Evolutionary conservation across 2,797 vertebrate species (phyloP), one percentile per base, ranked within the genome.

Genomic region (Enteromius trimaculatus): DNA sequence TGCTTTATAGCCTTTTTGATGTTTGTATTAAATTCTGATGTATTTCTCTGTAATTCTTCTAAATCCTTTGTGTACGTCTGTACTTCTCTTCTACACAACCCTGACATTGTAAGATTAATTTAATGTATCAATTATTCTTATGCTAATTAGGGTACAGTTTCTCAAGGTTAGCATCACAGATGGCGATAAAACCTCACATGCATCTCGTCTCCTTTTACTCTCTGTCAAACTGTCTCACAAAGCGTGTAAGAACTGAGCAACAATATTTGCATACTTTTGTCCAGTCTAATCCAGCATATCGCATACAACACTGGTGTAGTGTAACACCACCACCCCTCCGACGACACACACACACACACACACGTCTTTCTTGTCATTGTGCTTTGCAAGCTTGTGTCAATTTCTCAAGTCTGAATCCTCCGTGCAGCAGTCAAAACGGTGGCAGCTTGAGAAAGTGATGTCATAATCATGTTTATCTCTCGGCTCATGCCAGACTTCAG

Each of bases 121-220:
- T 94, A 92, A 94, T 93, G 91, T 95, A 93, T 93, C 93, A 93
- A 93, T 94, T 90, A 95, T 96, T 96, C 95, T 93, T 93, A 95
- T 95, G 94, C 90, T 95, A 95, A 96, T 96, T 62, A 72, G 0
- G 26, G 86, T 95, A 95, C 94, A 95, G 92, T 95, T 94, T 93
- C 90, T 88, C 89, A 91, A 91, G 92, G 94, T 93, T 94, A 90
- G 94, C 93, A 91, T 90, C 90, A 92, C 94, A 91, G 91, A 94
- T 93, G 94, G 91, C 89, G 91, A 89, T 87, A 93, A 94, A 83
- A 81, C 71, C 71, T 77, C n/a, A 65, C 69, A 84, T 81, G 76
- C 49, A 37, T 82, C 76, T 76, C 39, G 37, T 85, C 77, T 70
- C 64, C 62, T 79, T 47, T 70, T n/a, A 42, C 55, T 77, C 72